A percentile compares a stretch with the other conserved stretches of the same genome.
phyloP scores from a whole-genome alignment of 2,113 vertebrate genomes.

The Loxodonta africana region DNA sequence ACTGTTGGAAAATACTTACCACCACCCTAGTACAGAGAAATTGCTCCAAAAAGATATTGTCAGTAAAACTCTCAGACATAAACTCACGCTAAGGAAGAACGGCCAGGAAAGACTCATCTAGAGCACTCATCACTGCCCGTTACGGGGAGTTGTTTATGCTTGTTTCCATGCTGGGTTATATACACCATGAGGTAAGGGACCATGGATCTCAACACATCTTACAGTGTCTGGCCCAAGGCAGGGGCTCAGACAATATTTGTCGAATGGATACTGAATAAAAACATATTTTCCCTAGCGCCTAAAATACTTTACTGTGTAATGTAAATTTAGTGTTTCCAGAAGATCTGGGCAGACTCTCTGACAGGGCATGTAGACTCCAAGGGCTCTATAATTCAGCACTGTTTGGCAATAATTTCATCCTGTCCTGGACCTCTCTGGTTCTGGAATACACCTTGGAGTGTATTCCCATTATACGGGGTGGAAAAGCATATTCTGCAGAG shows the following conservation, averaged over 20 bases:
- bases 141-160: not conserved
- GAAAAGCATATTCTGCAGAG: not conserved
- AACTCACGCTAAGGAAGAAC: not conserved
- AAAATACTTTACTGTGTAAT: not conserved
- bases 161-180: not conserved
- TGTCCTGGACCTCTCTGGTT: not conserved
- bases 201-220: not conserved
- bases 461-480: not conserved
- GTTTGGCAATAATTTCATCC: not conserved
- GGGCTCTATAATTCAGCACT: not conserved
- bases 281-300: not conserved
- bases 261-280: not conserved
- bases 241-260: not conserved
- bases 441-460: not conserved
- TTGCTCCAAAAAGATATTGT: not conserved
- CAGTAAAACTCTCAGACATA: not conserved
- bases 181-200: not conserved
- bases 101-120: not conserved
- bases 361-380: not conserved
- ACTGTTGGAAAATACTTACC: not conserved
- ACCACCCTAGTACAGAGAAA: not conserved
- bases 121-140: not conserved
- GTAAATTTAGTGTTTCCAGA: slow-evolving; percentile 17
- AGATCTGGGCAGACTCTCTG: not conserved
- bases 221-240: not conserved